Base-by-base conservation (phyloP, 1,140 invertebrate genomes). In the Monomorium pharaonis region DNA sequence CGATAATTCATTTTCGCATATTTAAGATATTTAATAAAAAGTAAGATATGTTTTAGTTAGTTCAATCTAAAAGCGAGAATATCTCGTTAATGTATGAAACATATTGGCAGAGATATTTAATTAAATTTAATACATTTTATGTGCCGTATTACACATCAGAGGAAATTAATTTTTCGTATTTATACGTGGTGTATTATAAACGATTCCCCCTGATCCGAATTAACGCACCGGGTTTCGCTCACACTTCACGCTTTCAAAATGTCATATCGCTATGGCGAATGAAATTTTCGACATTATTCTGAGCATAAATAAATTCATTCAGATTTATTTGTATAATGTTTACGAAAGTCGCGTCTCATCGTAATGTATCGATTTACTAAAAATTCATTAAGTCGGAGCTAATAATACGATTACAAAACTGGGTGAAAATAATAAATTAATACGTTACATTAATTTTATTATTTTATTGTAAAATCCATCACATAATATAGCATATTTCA, bases 141-240 rank as follows among this genome's bases (percentile, higher is more conserved):
- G 12, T 69, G 14, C 58, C n/a, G 37, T 30, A 58, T 56, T 72
- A 83, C 44, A 70, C 18, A 47, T 72, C 37, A 33, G 63, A 27
- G 51, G 14, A 74, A 83, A 83, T 83, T 81, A 80, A 67, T 80
- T 37, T 80, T 80, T 80, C 21, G 44, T 51, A 58, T 80, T 80
- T 21, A 62, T 54, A 58, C 33, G 14, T 42, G 49, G 51, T 33
- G 37, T 74, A 83, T 83, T 58, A 58, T 74, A 58, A 74, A 74
- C 9, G 51, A 58, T 58, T 81, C 18, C 30, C 33, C 18, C 37
- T 30, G 78, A 81, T 83, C 67, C 67, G 54, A 72, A 74, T 83
- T 83, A 81, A 42, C 51, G n/a, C 51, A 44, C n/a, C 24, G 51
- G 56, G 72, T 83, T 83, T 83, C 67, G 58, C 37, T 58, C 67